Evolutionary conservation across 2,797 vertebrate species (phyloP).

Genomic region (Rhodeus uyekii): DNA sequence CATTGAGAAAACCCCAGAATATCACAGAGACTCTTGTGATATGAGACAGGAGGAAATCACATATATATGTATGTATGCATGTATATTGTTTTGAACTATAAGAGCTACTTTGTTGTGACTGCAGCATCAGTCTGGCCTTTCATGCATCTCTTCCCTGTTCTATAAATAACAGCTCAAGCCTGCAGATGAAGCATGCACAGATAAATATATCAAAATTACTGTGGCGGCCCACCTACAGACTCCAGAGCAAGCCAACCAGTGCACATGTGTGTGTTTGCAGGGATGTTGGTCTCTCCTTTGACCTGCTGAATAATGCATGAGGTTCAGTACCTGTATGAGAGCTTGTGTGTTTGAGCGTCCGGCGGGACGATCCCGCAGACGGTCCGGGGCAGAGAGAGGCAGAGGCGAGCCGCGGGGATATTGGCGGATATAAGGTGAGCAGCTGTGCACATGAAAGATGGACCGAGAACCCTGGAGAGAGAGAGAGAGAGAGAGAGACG

Average conservation of each 20-base stretch:
- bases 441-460: slow-evolving; percentile 78
- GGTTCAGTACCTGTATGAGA: slow-evolving; percentile 54
- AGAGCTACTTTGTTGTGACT: neutral
- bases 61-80: neutral
- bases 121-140: neutral
- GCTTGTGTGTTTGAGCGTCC: too few species aligned
- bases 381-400: slow-evolving; percentile 45
- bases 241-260: neutral
- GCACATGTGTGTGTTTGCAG: slow-evolving; percentile 48
- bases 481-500: slow-evolving; percentile 45
- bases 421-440: slow-evolving; percentile 79
- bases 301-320: slow-evolving; percentile 61
- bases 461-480: slow-evolving; percentile 67
- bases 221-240: slow-evolving; percentile 59
- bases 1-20: neutral
- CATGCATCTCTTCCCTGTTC: neutral
- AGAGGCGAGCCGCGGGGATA: slow-evolving; percentile 60
- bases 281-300: slow-evolving; percentile 33
- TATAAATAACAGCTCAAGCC: neutral
- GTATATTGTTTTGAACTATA: neutral
- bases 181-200: neutral
- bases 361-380: too few species aligned
- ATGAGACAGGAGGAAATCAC: neutral
- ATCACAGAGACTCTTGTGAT: neutral
- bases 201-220: slow-evolving; percentile 53